phyloP scores from a whole-genome alignment of 2,888 invertebrate genomes.

The Mythimna pallens region DNA sequence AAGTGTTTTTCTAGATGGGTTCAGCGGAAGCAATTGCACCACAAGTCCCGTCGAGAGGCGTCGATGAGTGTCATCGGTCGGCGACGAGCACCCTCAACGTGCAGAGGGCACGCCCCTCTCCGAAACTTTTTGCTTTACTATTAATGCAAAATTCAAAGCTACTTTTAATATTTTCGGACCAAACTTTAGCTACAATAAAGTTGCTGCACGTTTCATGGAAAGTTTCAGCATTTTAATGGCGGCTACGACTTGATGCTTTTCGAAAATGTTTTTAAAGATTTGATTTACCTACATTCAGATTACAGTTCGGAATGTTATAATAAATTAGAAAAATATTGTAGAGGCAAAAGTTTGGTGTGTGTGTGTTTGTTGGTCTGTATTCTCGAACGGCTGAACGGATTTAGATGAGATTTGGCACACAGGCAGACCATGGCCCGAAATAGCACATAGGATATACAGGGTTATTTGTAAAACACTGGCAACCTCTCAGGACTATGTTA shows the following conservation, averaged over 20 bases:
- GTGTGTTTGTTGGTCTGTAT: too few relatives aligned
- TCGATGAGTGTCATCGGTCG: constrained; percentile 73
- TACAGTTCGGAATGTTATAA: not conserved
- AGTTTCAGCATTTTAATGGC: not conserved
- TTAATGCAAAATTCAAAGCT: constrained; percentile 48
- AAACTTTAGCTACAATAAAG: constrained; percentile 8
- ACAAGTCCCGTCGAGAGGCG: constrained; percentile 69
- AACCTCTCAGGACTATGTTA: too few relatives aligned
- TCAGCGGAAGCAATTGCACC: constrained; percentile 69
- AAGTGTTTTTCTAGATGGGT: constrained; percentile 65
- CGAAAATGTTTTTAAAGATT: not conserved
- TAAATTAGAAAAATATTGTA: not conserved
- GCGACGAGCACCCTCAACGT: constrained; percentile 67
- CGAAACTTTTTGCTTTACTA: constrained; percentile 45
- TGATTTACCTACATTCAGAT: not conserved
- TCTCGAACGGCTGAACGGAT: too few relatives aligned
- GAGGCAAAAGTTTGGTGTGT: too few relatives aligned
- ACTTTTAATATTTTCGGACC: constrained; percentile 46
- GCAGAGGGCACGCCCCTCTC: constrained; percentile 57
- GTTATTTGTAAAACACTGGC: too few relatives aligned
- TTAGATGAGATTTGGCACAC: too few relatives aligned
- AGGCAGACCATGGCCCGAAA: too few relatives aligned
- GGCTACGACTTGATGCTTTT: not conserved
- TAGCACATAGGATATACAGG: too few relatives aligned
- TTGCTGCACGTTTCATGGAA: constrained; percentile 17